Evolutionary conservation across 2,888 invertebrate species (phyloP), one percentile per base, ranked within the genome.

Genomic region (Heliconius erato): DNA sequence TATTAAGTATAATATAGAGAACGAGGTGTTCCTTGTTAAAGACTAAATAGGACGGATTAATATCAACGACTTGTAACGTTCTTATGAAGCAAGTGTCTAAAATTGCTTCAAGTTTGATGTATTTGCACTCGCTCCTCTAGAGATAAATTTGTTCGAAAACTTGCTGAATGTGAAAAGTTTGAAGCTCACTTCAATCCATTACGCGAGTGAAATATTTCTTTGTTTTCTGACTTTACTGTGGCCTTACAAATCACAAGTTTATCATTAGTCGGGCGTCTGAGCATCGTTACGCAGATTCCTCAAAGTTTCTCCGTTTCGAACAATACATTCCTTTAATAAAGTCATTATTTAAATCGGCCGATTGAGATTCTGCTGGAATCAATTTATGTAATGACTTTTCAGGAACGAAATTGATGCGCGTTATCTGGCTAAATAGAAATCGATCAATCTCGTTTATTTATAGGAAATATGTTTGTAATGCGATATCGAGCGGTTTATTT

Each of bases 161-260:
- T 95, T 94, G 92, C 91, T 93, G 94, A 95, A 95, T 95, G 95
- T 93, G 94, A 94, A 96, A 96, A 95, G 93, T 96, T 96, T 93
- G 92, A 91, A 94, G 94, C 94, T 94, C 93, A 95, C 95, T 96
- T 95, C 96, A 95, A 95, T 96, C 95, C 95, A 96, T 96, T 95
- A 95, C 94, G 93, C 93, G 93, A 94, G 93, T 95, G 94, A 96
- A 95, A 96, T 96, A 95, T 95, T 95, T 95, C 94, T 95, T 95
- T 96, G 95, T 95, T 95, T 95, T 94, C 94, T 91, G 93, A 89
- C 92, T 93, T 89, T 89, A 89, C 89, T 89, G 90, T 87, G 90
- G 90, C 93, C 92, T 92, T 92, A 92, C 93, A 93, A 94, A 94
- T 94, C 93, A 91, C 88, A 91, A 93, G 91, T 93, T 92, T 90